Base-by-base conservation (phyloP, 2,113 vertebrate genomes). In the Thinocorus orbignyianus region DNA sequence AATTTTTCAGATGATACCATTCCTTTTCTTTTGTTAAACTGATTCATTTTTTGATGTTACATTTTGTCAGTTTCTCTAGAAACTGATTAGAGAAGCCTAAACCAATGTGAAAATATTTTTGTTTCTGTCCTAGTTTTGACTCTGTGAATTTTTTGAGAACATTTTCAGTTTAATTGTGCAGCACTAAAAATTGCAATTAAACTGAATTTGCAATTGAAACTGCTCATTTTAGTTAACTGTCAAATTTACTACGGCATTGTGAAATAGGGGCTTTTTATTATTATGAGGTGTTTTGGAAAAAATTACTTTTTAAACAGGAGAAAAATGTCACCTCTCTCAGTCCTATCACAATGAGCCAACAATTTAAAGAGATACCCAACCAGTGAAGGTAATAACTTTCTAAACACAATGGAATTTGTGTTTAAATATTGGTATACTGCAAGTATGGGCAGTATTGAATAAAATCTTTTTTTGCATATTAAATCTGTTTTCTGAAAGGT, bases 111-210 rank as follows among this genome's bases (percentile, higher is more conserved):
- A 91, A 86, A 90, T 82, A 24, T 46, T 92, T 96, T 92, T 86
- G 80, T 88, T 94, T 96, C 86, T 94, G 42, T 92, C n/a, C 85
- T 74, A 52, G 60, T 92, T 97, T 96, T 82, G 70, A 91, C 49
- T 41, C n/a, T 62, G 51, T 86, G 81, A 88, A 62, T 92, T 86
- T 81, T 93, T 91, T n/a, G n/a, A 81, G 65, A 93, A 94, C 72
- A 62, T 85, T 97, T 97, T 96, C 70, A 69, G 39, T 96, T 97
- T 96, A 96, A 97, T 97, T 97, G 96, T 96, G 94, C 86, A 97
- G 79, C 90, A 96, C 70, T 96, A 96, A 97, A 96, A 96, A 88
- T 93, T 96, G 92, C 92, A 95, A 94, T 97, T 97, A 97, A 97
- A 96, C 79, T 92, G 79, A 96, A 97, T 97, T 97, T 97, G 93